Conservation (phyloP, 2,797 vertebrate genomes). For the Paramormyrops hopkinsi region DNA sequence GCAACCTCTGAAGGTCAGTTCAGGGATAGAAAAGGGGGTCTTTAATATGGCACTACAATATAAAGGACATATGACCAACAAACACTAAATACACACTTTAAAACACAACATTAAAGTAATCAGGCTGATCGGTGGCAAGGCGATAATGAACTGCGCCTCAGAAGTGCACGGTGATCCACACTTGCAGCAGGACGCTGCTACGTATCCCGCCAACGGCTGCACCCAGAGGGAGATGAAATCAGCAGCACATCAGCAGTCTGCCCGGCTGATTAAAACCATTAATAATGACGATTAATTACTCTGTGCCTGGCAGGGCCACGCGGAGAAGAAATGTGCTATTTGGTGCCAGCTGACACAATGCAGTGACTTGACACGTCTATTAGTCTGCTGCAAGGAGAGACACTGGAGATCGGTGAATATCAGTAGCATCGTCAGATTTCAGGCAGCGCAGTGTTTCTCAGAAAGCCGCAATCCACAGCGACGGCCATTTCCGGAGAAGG, state of each 20-base stretch:
- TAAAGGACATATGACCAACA: neutral
- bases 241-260: neutral
- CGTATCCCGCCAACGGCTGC: neutral
- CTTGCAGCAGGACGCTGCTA: neutral
- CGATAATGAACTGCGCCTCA: neutral
- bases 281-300: neutral
- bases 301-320: neutral
- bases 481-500: neutral
- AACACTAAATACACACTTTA: neutral
- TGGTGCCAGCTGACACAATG: neutral
- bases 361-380: neutral
- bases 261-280: neutral
- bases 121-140: neutral
- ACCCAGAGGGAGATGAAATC: neutral
- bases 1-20: neutral
- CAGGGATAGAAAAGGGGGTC: neutral
- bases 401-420: neutral
- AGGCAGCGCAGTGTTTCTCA: neutral
- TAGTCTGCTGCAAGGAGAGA: neutral
- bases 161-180: neutral
- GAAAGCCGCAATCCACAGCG: neutral
- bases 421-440: neutral
- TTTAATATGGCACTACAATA: neutral
- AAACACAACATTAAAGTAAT: neutral
- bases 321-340: neutral